These are phyloP conservation scores for Troglohyphantes excavatus DNA, from an alignment of 2,888 invertebrate genomes.

Conservation along the genomic window DNA sequence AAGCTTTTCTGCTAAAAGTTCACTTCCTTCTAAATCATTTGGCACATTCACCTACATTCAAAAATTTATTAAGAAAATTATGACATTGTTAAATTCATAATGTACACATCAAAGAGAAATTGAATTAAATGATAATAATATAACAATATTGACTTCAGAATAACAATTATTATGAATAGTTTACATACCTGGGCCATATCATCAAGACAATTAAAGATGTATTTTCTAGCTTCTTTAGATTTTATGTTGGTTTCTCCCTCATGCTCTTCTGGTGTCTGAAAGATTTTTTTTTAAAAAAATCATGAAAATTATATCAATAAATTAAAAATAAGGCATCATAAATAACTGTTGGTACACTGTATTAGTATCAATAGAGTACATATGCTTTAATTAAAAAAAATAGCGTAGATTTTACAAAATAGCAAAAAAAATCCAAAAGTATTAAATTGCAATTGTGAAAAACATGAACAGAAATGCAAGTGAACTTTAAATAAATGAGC, in stretches of 20 bases:
- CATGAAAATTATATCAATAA: neutral
- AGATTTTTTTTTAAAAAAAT: slow-evolving; percentile 23
- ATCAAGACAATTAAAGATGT: slow-evolving; percentile 99
- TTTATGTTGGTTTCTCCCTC: slow-evolving; percentile 98
- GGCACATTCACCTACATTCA: slow-evolving; percentile 97
- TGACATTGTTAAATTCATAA: neutral
- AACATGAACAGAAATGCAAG: too few relatives aligned
- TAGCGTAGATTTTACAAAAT: too few relatives aligned
- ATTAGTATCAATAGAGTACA: too few relatives aligned
- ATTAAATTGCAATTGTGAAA: too few relatives aligned
- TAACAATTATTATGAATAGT: too few relatives aligned
- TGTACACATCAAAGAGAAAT: too few relatives aligned
- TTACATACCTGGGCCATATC: slow-evolving; percentile 88
- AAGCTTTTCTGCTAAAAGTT: slow-evolving; percentile 97
- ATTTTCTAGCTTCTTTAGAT: slow-evolving; percentile 99
- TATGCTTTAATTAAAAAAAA: too few relatives aligned
- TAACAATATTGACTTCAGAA: too few relatives aligned
- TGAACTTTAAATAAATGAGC: too few relatives aligned
- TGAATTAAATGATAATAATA: too few relatives aligned
- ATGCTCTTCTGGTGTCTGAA: slow-evolving; percentile 98
- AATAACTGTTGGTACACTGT: too few relatives aligned
- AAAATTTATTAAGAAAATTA: slow-evolving; percentile 8
- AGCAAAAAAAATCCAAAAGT: too few relatives aligned
- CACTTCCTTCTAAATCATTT: slow-evolving; percentile 98
- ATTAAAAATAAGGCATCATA: neutral